A percentile compares a stretch with the other conserved stretches of the same genome.
These are phyloP conservation scores for Clarias pachynema DNA, from an alignment of 2,797 vertebrate species.

Conservation along the genomic window DNA sequence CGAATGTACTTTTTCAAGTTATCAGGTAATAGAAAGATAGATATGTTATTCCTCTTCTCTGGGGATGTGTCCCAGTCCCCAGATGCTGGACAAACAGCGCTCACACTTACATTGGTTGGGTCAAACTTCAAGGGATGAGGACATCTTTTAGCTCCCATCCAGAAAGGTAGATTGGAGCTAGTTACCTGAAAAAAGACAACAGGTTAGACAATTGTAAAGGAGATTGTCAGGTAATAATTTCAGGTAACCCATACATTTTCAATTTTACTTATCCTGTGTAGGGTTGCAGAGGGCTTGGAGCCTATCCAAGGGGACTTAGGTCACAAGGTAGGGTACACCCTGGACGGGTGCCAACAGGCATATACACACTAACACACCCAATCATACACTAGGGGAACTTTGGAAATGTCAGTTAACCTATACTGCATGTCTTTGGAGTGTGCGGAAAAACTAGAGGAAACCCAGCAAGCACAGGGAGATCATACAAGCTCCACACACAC, in stretches of 20 bases:
- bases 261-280: too few species aligned
- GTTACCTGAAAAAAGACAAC: conserved; percentile 72
- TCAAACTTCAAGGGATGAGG: conserved; percentile 85
- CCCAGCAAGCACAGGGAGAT: too few species aligned
- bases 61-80: conserved; percentile 16
- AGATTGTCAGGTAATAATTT: not conserved
- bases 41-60: conserved; percentile 46
- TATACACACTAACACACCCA: too few species aligned
- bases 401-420: too few species aligned
- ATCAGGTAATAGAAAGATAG: conserved; percentile 63
- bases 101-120: conserved; percentile 77
- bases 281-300: too few species aligned
- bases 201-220: conserved; percentile 24
- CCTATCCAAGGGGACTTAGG: too few species aligned
- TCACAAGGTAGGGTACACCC: too few species aligned
- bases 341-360: too few species aligned
- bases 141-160: conserved; percentile 82
- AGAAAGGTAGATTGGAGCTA: conserved; percentile 79
- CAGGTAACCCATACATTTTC: not conserved
- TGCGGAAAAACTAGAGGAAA: too few species aligned
- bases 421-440: too few species aligned
- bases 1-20: conserved; percentile 6
- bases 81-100: not conserved
- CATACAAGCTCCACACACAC: too few species aligned
- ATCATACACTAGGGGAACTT: too few species aligned